These are phyloP conservation scores for Psix sp. DNA, from an alignment of 1,140 invertebrate genomes.

Conservation along the genomic window DNA sequence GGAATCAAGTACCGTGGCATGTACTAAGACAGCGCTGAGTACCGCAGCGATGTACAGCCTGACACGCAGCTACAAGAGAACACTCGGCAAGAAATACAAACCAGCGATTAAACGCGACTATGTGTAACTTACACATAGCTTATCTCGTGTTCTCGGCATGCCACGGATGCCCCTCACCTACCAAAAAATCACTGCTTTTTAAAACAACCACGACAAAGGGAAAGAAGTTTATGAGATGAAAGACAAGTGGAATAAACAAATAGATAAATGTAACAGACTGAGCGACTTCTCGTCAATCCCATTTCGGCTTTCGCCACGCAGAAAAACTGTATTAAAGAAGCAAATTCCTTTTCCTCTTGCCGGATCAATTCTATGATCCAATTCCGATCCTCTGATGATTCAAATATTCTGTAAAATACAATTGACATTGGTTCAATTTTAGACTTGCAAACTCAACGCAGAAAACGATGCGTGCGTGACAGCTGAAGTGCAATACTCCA, in stretches of 20 bases:
- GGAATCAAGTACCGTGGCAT: slow-evolving; percentile 76
- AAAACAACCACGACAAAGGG: slow-evolving; percentile 10
- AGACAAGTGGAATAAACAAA: slow-evolving; percentile 46
- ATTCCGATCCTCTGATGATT: no score
- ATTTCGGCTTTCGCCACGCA: no score
- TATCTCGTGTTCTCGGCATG: slow-evolving; percentile 60
- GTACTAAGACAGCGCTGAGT: slow-evolving; percentile 70
- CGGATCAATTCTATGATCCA: no score
- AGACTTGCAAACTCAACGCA: slow-evolving; percentile 5
- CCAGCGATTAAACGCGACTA: slow-evolving; percentile 69
- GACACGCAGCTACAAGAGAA: slow-evolving; percentile 73
- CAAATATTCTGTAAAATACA: slow-evolving; percentile 23
- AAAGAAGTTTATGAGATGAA: slow-evolving; percentile 16
- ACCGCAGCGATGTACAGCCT: slow-evolving; percentile 72
- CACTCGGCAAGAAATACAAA: slow-evolving; percentile 67
- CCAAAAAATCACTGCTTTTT: slow-evolving; percentile 15
- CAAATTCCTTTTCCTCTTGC: no score
- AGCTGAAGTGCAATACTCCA: slow-evolving; percentile 52
- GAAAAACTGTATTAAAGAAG: no score
- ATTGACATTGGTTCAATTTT: no score
- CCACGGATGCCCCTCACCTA: slow-evolving; percentile 63
- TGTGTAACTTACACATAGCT: slow-evolving; percentile 60
- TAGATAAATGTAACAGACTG: slow-evolving; percentile 64
- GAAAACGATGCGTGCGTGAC: slow-evolving; percentile 15
- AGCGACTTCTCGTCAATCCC: slow-evolving; percentile 25